phyloP scores from a whole-genome alignment of 1,140 invertebrate genomes.

The Drosophila sturtevanti region DNA sequence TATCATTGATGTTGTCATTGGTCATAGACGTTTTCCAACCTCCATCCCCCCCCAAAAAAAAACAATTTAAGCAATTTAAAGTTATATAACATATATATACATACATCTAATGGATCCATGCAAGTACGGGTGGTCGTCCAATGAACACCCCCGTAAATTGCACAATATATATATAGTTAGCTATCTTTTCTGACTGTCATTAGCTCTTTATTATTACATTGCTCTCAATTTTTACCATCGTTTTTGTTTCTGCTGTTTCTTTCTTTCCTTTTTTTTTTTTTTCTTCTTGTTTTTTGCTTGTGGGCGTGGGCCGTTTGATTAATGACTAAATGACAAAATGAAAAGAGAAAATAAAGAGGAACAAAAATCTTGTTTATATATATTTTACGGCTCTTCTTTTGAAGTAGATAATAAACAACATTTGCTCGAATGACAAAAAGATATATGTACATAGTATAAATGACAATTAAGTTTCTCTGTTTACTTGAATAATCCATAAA shows the following conservation, averaged over 20 bases:
- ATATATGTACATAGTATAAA: background rate
- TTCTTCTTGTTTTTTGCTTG: background rate
- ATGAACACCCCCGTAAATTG: slow-evolving; percentile 18
- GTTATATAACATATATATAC: slow-evolving; percentile 37
- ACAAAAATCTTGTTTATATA: slow-evolving; percentile 40
- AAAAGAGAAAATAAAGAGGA: slow-evolving; percentile 34
- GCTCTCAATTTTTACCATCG: slow-evolving; percentile 31
- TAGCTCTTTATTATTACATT: slow-evolving; percentile 46
- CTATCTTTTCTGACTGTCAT: slow-evolving; percentile 54
- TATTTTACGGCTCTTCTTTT: slow-evolving; percentile 32
- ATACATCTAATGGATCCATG: too few relatives aligned
- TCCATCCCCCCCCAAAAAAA: slow-evolving; percentile 11
- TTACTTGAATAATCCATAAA: slow-evolving; percentile 25
- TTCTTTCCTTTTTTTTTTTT: too few relatives aligned
- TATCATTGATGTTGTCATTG: slow-evolving; percentile 59
- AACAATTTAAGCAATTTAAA: slow-evolving; percentile 67
- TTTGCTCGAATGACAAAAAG: slow-evolving; percentile 26
- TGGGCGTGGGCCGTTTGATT: slow-evolving; percentile 51
- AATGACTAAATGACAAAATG: slow-evolving; percentile 42
- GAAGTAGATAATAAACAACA: slow-evolving; percentile 22
- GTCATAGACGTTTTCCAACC: slow-evolving; percentile 18
- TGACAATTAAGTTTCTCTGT: slow-evolving; percentile 3
- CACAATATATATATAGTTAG: background rate
- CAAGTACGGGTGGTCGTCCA: slow-evolving; percentile 52
- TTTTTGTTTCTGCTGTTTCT: too few relatives aligned